These are phyloP conservation scores for Drosophila yooni DNA, from an alignment of 2,888 invertebrate species.

Conservation along the genomic window DNA sequence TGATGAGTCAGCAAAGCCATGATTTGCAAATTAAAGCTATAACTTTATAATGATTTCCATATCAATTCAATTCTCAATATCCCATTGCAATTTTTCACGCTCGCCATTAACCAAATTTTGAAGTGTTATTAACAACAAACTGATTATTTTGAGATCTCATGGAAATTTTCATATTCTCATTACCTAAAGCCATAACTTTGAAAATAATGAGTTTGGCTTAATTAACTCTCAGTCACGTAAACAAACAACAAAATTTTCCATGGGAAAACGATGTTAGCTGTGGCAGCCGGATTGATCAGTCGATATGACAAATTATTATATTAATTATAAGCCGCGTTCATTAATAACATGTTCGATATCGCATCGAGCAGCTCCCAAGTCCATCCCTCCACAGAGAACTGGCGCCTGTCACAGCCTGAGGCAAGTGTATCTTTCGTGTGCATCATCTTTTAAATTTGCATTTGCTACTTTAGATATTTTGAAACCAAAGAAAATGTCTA, in stretches of 20 bases:
- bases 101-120: background rate
- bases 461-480: constrained; percentile 5
- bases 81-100: background rate
- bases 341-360: constrained; percentile 56
- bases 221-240: constrained; percentile 26
- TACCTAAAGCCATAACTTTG: background rate
- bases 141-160: background rate
- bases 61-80: background rate
- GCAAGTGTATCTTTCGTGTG: background rate
- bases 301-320: constrained; percentile 50
- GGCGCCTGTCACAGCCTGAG: constrained; percentile 6
- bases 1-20: constrained; percentile 7
- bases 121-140: background rate
- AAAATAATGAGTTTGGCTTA: constrained; percentile 28
- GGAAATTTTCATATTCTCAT: background rate
- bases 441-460: constrained; percentile 13
- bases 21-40: background rate
- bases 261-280: constrained; percentile 41
- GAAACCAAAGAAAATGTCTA: background rate
- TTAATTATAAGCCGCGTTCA: constrained; percentile 62
- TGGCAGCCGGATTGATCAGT: constrained; percentile 20
- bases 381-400: background rate
- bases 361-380: constrained; percentile 6
- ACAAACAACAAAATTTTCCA: constrained; percentile 50
- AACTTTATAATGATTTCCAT: constrained; percentile 1